phyloP scores from a whole-genome alignment of 2,113 vertebrate species.

The Cyrtonyx montezumae region DNA sequence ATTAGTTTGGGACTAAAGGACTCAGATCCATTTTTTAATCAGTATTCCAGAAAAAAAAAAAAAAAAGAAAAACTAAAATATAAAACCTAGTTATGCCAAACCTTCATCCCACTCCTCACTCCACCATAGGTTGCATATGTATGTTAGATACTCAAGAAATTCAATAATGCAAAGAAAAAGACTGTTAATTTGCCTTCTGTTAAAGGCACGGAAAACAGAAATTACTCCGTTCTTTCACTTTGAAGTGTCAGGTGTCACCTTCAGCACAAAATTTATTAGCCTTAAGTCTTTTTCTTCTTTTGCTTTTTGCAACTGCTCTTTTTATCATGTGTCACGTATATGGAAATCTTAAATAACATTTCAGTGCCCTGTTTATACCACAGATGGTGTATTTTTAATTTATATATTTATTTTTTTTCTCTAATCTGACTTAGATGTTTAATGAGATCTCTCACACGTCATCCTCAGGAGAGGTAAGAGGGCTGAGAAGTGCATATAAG shows the following conservation, averaged over 20 bases:
- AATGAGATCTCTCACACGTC: background rate
- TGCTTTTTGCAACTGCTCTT: constrained; percentile 42
- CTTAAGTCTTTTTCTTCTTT: constrained; percentile 19
- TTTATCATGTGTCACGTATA: constrained; percentile 61
- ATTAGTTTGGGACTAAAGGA: constrained; percentile 34
- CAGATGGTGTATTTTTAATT: constrained; percentile 27
- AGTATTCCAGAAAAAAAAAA: constrained; percentile 1
- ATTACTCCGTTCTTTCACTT: constrained; percentile 26
- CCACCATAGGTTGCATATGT: background rate
- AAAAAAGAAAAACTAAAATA: constrained; percentile 29
- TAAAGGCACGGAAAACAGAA: constrained; percentile 13
- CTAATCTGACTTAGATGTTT: constrained; percentile 10
- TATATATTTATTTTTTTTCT: constrained; percentile 36
- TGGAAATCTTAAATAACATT: constrained; percentile 17
- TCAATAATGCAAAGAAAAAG: background rate
- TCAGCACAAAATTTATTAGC: constrained; percentile 26
- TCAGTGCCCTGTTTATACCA: constrained; percentile 14
- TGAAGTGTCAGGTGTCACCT: constrained; percentile 40
- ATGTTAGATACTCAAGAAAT: constrained; percentile 13
- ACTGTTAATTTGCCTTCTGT: background rate
- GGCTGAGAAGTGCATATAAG: background rate
- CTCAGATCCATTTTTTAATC: background rate
- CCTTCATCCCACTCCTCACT: background rate
- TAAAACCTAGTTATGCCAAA: background rate
- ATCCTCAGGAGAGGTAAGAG: background rate